Evolutionary conservation across 92 coral and sea anemone genomes (phyloP), one percentile per base, ranked within the genome.

Genomic region (Porites cylindrica): DNA sequence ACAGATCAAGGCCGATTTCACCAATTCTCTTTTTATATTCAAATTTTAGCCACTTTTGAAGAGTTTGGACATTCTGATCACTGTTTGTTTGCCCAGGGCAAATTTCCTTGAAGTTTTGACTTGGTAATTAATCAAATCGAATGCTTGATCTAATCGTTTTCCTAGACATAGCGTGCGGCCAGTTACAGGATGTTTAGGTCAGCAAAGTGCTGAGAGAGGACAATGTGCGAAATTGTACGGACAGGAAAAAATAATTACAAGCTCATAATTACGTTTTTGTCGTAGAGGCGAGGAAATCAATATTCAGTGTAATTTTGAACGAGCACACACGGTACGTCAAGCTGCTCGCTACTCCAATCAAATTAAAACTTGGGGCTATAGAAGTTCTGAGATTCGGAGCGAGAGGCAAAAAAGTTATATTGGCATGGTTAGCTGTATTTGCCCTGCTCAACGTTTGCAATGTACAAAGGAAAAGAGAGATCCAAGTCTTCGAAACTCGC

Each of bases 41-140:
- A 19, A 67, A 38, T 80, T 66, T 26, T 21, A 16, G 10, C 76
- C 66, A 23, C 54, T 66, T 54, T 26, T 53, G 54, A 81, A 81
- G 66, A 54, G 21, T 9, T 12, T 14, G 24, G 67, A 6, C 75
- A 80, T 23, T 81, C 69, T 65, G 3, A 51, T 59, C 72, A 14
- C 19, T 32, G 70, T 18, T 47, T 64, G 82, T 79, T 79, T 81
- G 50, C 74, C 51, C 23, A 82, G 26, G 20, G 86, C 78, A 82
- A 82, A 43, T 82, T 82, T 70, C 26, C 86, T 32, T 59, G 68
- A n/a, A 82, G 86, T 79, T 79, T 79, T 64, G 60, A 79, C 68
- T 76, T 20, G 52, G 77, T 56, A 56, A 68, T 69, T 81, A 14
- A 63, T 10, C 13, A 21, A 32, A 56, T 66, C 65, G 58, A 51